Percentiles rank a stretch among this genome's conserved stretches.
These are phyloP conservation scores for Rhagonycha lutea DNA, from an alignment of 2,888 invertebrate species.

Conservation along the genomic window DNA sequence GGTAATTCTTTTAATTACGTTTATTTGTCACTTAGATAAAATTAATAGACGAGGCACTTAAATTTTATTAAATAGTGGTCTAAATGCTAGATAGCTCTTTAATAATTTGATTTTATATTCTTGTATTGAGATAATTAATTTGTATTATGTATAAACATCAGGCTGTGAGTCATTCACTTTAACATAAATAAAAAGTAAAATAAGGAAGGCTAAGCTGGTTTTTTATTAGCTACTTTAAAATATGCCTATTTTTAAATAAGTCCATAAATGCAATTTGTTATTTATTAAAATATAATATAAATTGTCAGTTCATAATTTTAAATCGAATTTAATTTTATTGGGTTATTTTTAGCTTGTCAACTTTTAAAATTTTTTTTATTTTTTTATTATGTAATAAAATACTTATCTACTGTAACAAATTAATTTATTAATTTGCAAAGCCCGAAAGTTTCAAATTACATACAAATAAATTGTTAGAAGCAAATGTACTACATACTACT, in stretches of 20 bases:
- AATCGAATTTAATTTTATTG: not conserved
- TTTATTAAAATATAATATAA: not conserved
- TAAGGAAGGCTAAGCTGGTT: not conserved
- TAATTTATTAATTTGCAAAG: not conserved
- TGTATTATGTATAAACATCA: not conserved
- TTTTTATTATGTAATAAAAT: not conserved
- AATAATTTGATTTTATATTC: slow-evolving; percentile 19
- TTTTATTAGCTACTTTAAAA: not conserved
- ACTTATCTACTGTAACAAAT: not conserved
- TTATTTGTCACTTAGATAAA: slow-evolving; percentile 18
- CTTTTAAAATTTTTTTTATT: not conserved
- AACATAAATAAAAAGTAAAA: slow-evolving; percentile 2
- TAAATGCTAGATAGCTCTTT: slow-evolving; percentile 11
- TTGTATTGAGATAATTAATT: slow-evolving; percentile 14
- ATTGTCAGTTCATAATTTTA: not conserved
- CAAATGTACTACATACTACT: not conserved
- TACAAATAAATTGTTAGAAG: not conserved
- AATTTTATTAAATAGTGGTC: slow-evolving; percentile 17
- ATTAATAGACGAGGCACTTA: slow-evolving; percentile 19
- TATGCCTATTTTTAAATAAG: not conserved
- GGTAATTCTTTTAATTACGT: slow-evolving; percentile 13
- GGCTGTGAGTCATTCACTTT: slow-evolving; percentile 9
- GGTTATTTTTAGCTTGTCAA: not conserved
- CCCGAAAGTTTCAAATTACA: not conserved
- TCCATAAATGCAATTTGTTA: not conserved